Base-by-base conservation (phyloP, 2,797 vertebrate species). In the Graptemys geographica region DNA sequence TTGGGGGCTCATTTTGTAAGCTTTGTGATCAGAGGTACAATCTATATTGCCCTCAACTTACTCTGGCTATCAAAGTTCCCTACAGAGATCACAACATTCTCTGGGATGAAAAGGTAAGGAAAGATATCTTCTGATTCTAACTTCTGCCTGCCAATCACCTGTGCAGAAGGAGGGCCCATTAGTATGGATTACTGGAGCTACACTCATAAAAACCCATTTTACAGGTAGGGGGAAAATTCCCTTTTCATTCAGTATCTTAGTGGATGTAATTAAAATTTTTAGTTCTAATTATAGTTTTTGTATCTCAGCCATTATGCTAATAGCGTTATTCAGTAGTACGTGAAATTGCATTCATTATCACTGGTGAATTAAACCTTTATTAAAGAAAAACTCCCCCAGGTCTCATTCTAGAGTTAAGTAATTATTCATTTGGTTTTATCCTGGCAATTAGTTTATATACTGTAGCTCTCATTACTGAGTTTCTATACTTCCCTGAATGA, bases 311-410 rank as follows among this genome's bases (percentile, higher is more conserved):
- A 98, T 98, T 98, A 98, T 98, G 98, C 97, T 98, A 98, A 98
- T 98, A 91, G 98, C 98, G 97, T 98, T 98, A 98, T 98, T 98
- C 97, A 97, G 98, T 98, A 98, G 98, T 98, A 98, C 98, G 98
- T 98, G 98, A 98, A 98, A 98, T 98, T 98, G 98, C 98, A 98
- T 98, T 98, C 98, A 98, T 98, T 98, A 98, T 98, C 98, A 98
- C 98, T 98, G 98, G 98, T 98, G 98, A 98, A 98, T 98, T 98
- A 98, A 98, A 98, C 98, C 98, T 98, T 98, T 98, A 98, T 98
- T 98, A 98, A 98, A 98, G 98, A 98, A 98, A 98, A 98, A 98
- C 98, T 98, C 98, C 98, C 98, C 69, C 96, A 98, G 98, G 98
- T 97, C 98, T 98, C 98, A 98, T 98, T 98, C 97, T 98, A 96